Conservation (phyloP, 2,888 invertebrate genomes). For the Phlogophora meticulosa region DNA sequence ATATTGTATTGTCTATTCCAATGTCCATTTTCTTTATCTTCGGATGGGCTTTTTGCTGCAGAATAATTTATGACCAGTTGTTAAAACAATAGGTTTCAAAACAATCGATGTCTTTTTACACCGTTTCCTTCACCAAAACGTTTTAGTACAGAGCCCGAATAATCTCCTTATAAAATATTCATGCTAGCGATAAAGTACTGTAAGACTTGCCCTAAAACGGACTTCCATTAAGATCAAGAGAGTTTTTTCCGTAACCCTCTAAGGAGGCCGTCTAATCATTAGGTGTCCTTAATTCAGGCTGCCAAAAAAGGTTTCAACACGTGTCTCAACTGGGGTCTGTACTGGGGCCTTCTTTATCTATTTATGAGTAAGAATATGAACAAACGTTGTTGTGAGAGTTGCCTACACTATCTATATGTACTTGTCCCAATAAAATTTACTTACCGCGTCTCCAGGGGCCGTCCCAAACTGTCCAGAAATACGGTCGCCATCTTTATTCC, state of each 20-base stretch:
- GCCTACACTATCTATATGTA: slow-evolving; percentile 18
- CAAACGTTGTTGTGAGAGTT: slow-evolving; percentile 20
- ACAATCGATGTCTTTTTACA: slow-evolving; percentile 1
- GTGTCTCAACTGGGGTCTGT: background rate
- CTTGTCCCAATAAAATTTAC: slow-evolving; percentile 55
- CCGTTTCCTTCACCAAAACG: background rate
- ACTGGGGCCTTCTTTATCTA: slow-evolving; percentile 17
- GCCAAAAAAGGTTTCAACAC: slow-evolving; percentile 30
- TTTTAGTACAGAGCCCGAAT: background rate
- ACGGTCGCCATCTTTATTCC: slow-evolving; percentile 51
- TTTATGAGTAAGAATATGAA: slow-evolving; percentile 34
- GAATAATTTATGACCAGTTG: slow-evolving; percentile 16
- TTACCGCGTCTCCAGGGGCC: slow-evolving; percentile 43
- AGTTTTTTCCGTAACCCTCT: slow-evolving; percentile 27
- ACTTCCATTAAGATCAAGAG: slow-evolving; percentile 19
- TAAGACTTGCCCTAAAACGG: background rate
- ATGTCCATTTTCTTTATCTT: slow-evolving; percentile 35
- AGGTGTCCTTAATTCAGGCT: slow-evolving; percentile 23
- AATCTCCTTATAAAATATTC: slow-evolving; percentile 27
- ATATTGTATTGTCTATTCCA: slow-evolving; percentile 39
- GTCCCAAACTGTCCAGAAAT: slow-evolving; percentile 52
- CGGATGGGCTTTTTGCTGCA: slow-evolving; percentile 10
- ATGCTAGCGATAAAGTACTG: slow-evolving; percentile 7
- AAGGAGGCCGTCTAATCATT: slow-evolving; percentile 22
- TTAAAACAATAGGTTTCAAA: slow-evolving; percentile 11